Base-by-base conservation (phyloP, 2,113 vertebrate genomes). In the Coptodon rendalli region DNA sequence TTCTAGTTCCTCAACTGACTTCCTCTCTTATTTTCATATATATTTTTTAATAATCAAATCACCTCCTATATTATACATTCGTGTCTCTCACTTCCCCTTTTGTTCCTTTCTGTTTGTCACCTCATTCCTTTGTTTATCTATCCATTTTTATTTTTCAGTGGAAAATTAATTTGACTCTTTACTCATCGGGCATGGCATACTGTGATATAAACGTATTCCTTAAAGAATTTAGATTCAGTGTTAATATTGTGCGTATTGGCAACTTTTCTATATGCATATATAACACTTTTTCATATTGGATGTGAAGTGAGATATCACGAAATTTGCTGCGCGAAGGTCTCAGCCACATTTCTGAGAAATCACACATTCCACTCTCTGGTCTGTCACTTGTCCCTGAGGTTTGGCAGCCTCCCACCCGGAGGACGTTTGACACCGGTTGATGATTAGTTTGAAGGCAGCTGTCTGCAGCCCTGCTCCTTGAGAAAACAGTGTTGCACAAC, bases 381-480 rank as follows among this genome's bases (percentile, higher is more conserved):
- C 54, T 66, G 83, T 79, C 84, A 82, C 73, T 89, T 76, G 63
- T 88, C 82, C 82, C 48, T 57, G 87, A 24, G 59, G 73, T 91
- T 78, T 87, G 86, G 79, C 82, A 80, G 71, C 80, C 19, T 87
- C 66, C 79, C 24, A 81, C n/a, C 27, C 40, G 38, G 82, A 71
- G 61, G 83, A 43, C 9, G 34, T 85, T 91, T 87, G 80, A 82
- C 79, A 59, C 71, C 29, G 17, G 19, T 78, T 71, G 83, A 87
- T 86, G 80, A 94, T 89, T 89, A 76, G 40, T 89, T 87, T 38
- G 36, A 38, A 81, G 83, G 63, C 84, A 53, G 31, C 11, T 27
- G 48, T 38, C 59, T 11, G 82, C 56, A 66, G 88, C 61, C 22
- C 53, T 11, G 53, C 63, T 84, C 52, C 73, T 57, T 34, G 7